Evolutionary conservation across 2,113 vertebrate species (phyloP).

Genomic region (Mola mola): DNA sequence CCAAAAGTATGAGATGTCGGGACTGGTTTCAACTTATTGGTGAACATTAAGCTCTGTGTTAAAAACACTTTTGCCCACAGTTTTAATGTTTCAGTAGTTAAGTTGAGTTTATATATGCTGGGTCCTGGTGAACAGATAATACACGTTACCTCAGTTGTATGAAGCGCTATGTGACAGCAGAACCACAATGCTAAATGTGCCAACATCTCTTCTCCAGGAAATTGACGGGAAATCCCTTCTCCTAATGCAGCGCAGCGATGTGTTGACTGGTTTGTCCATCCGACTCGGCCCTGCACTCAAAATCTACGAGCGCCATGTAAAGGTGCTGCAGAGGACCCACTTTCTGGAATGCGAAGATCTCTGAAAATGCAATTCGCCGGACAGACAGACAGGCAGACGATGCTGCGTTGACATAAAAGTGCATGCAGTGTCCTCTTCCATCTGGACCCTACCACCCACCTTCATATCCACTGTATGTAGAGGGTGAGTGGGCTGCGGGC

Average conservation of each 20-base stretch:
- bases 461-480: constrained; percentile 54
- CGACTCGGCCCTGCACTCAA: constrained; percentile 91
- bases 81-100: not conserved
- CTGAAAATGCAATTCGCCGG: constrained; percentile 33
- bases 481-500: constrained; percentile 42
- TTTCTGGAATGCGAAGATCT: constrained; percentile 86
- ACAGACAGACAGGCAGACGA: constrained; percentile 14
- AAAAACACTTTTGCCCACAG: not conserved
- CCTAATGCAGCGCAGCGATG: constrained; percentile 91
- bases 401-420: constrained; percentile 41
- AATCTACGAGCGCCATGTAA: constrained; percentile 92
- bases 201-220: constrained; percentile 78
- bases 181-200: not conserved
- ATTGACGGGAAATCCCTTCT: constrained; percentile 92
- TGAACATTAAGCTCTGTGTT: not conserved
- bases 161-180: not conserved
- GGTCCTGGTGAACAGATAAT: not conserved
- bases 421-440: constrained; percentile 59
- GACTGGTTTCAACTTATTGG: not conserved
- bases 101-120: not conserved
- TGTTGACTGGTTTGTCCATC: constrained; percentile 90
- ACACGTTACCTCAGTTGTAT: not conserved
- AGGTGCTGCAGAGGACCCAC: constrained; percentile 90
- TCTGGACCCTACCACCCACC: constrained; percentile 42
- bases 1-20: not conserved